Evolutionary conservation across 1,140 invertebrate species (phyloP), one percentile per base, ranked within the genome.

Genomic region (Trichonephila clavata): DNA sequence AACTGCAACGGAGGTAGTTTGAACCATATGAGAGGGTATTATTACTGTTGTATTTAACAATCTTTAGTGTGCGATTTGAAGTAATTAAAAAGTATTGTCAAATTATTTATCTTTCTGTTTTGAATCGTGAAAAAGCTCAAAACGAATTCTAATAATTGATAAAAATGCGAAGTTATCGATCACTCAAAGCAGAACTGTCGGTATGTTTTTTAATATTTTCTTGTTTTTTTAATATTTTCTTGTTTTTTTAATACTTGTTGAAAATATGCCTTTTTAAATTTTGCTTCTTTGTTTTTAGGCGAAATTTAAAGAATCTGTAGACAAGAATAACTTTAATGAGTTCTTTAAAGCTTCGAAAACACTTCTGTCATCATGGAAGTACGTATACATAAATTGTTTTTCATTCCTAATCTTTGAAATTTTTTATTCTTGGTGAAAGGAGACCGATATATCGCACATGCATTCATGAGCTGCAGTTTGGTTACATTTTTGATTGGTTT

Each of bases 281-380:
- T 57, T 13, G 13, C 14, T 59, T 20, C 71, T 81, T n/a, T 57
- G 1, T 84, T 24, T 92, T 77, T n/a, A 92, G 91, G 8, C n/a
- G 10, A 43, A 63, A 14, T 84, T 92, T 14, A 92, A 86, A 21
- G 83, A 92, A 18, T 81, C 81, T 7, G n/a, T 92, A 20, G 18
- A 92, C n/a, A 86, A 20, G 27, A 86, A 86, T 43, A 86, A 59
- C 71, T 86, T 86, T 60, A 20, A 14, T 57, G 91, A 92, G 21
- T 92, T 92, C 39, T n/a, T 92, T 57, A 83, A 86, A 59, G 57
- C 50, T 32, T 57, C 91, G 16, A 80, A 32, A 10, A 21, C 39
- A 14, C 20, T 86, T 10, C n/a, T 86, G n/a, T 68, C 60, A 1
- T 10, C n/a, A 39, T 59, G 43, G 39, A 92, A 92, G 91, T 92